Base-by-base conservation (phyloP, 2,113 vertebrate species). In the Struthidea cinerea region DNA sequence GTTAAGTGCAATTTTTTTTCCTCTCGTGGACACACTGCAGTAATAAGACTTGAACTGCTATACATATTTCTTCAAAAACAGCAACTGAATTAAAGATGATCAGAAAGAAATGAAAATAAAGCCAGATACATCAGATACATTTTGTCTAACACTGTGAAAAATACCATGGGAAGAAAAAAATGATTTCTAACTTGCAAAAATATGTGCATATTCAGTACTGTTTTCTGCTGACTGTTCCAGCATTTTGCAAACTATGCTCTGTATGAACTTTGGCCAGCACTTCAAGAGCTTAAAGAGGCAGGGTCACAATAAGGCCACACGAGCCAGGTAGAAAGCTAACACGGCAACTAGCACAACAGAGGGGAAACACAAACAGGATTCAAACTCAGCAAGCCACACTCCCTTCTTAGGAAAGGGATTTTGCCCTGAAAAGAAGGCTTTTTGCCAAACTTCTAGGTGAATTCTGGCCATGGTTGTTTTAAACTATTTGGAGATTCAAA, bases 391-490 rank as follows among this genome's bases (percentile, higher is more conserved):
- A 74, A 71, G 33, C 11, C 47, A 20, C 1, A 0, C 11, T 76
- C 9, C 22, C 10, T 52, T 68, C 44, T 78, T 71, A n/a, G 32
- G 39, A 84, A 68, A 71, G 49, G 22, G 9, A 84, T 75, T 75
- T 55, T 83, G 57, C 35, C 52, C 39, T 83, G 57, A 19, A 76
- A 82, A 59, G 15, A 49, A 13, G 30, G 49, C 20, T 56, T 68
- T 90, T 83, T 94, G 57, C 77, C 59, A 82, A 42, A 46, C 20
- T 84, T 81, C 53, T 69, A 67, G 47, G 49, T 83, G 33, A 59
- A 32, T 79, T 91, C 39, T 91, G 68, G 33, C 41, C 4, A 4
- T 13, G 14, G 9, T 28, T 63, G 20, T 84, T 80, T 77, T 67
- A 74, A 94, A 74, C 52, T 84, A 10, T 47, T 55, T 33, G 24